phyloP scores from a whole-genome alignment of 2,797 vertebrate genomes.

The Borostomias antarcticus region DNA sequence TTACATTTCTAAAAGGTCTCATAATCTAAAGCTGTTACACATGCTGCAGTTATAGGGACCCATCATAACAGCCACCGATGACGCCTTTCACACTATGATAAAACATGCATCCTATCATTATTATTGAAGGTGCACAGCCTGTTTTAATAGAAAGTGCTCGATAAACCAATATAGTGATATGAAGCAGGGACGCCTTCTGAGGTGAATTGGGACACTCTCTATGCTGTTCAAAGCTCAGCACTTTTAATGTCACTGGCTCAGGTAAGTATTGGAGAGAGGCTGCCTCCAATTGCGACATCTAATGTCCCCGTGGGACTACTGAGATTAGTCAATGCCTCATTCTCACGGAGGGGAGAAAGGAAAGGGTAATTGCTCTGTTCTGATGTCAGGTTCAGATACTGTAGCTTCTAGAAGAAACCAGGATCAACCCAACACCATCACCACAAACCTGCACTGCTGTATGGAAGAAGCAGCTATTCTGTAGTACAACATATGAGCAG shows the following conservation, averaged over 20 bases:
- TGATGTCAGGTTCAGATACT: slow-evolving; percentile 58
- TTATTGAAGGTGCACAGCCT: background rate
- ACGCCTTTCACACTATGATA: background rate
- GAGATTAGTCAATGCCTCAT: slow-evolving; percentile 74
- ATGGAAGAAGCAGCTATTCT: background rate
- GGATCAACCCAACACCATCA: background rate
- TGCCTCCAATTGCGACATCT: slow-evolving; percentile 58
- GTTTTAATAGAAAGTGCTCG: background rate
- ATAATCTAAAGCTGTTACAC: too few species aligned
- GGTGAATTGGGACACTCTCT: background rate
- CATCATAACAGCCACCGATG: too few species aligned
- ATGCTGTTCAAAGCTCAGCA: slow-evolving; percentile 27
- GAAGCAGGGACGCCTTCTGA: background rate
- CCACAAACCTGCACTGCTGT: background rate
- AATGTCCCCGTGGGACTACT: slow-evolving; percentile 66
- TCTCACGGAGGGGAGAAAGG: slow-evolving; percentile 59
- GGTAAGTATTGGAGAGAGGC: slow-evolving; percentile 65
- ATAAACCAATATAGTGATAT: background rate
- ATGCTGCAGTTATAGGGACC: too few species aligned
- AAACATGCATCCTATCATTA: background rate
- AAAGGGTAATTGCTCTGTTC: slow-evolving; percentile 75
- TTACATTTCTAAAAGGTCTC: too few species aligned
- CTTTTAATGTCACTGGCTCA: slow-evolving; percentile 60
- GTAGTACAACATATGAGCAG: too few species aligned
- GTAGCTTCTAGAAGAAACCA: slow-evolving; percentile 47